These are phyloP conservation scores for Aurelia sp. DNA, from an alignment of 30 jellyfish, hydroid and myxozoan species.

Conservation along the genomic window DNA sequence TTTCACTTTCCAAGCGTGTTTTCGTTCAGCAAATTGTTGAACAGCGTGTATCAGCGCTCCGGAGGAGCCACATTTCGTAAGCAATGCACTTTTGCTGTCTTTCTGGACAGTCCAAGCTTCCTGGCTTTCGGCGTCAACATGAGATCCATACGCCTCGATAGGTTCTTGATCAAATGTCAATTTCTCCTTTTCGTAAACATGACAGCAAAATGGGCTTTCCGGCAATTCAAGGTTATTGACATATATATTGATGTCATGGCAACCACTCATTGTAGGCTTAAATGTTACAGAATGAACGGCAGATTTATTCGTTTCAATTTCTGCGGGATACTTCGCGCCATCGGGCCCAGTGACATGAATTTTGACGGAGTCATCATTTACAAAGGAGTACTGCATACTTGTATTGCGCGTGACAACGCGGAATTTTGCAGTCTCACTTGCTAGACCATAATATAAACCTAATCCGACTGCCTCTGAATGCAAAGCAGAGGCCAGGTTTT, in stretches of 20 bases:
- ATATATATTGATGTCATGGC: conserved; percentile 56
- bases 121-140: conserved; percentile 62
- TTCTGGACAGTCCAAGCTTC: conserved; percentile 75
- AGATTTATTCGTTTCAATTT: conserved; percentile 9
- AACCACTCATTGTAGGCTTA: conserved; percentile 56
- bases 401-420: conserved; percentile 73
- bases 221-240: conserved; percentile 72
- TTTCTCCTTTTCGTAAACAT: conserved; percentile 66
- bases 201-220: conserved; percentile 77
- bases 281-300: conserved; percentile 50
- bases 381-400: conserved; percentile 57
- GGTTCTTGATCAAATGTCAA: conserved; percentile 71
- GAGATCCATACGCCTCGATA: conserved; percentile 55
- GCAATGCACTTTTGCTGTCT: conserved; percentile 46
- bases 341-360: conserved; percentile 58
- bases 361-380: conserved; percentile 46
- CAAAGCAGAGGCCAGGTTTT: conserved; percentile 70
- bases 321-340: conserved; percentile 30
- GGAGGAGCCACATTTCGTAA: conserved; percentile 70
- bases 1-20: conserved; percentile 77
- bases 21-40: conserved; percentile 57
- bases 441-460: conserved; percentile 68
- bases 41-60: conserved; percentile 76
- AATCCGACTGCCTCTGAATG: conserved; percentile 74
- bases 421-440: conserved; percentile 50